A percentile compares a stretch with the other conserved stretches of the same genome.
phyloP scores from a whole-genome alignment of 2,113 vertebrate genomes.

The Gallinago paraguaiae region DNA sequence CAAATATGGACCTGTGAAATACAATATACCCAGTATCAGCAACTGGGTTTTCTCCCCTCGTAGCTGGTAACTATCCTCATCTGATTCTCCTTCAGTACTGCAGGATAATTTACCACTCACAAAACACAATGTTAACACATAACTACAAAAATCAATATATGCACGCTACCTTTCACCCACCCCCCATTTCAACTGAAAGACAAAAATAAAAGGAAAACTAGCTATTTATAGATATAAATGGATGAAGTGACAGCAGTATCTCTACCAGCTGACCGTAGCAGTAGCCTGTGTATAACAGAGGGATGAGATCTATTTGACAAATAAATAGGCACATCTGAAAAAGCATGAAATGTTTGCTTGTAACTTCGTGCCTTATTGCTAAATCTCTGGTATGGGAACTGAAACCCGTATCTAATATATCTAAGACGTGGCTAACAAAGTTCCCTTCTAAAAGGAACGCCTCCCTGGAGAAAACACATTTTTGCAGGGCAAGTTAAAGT shows the following conservation, averaged over 20 bases:
- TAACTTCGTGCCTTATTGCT: neutral
- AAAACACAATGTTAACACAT: neutral
- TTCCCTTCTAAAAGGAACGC: neutral
- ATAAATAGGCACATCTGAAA: neutral
- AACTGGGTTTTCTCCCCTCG: neutral
- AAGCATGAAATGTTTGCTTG: neutral
- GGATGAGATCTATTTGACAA: neutral
- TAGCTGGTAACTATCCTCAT: neutral
- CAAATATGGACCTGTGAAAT: conserved; percentile 68
- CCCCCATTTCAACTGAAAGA: neutral
- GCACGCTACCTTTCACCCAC: neutral
- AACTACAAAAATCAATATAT: neutral
- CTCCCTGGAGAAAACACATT: neutral
- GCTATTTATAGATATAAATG: neutral
- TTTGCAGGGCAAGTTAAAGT: neutral
- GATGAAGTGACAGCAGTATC: neutral
- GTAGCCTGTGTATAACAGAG: neutral
- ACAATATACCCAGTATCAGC: neutral
- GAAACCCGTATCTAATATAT: neutral
- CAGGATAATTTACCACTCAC: neutral
- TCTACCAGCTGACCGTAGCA: neutral
- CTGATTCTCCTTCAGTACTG: neutral
- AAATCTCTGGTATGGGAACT: neutral
- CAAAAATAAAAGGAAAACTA: neutral
- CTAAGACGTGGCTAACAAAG: neutral